Conservation (phyloP, 2,113 vertebrate species). For the Meriones unguiculatus region DNA sequence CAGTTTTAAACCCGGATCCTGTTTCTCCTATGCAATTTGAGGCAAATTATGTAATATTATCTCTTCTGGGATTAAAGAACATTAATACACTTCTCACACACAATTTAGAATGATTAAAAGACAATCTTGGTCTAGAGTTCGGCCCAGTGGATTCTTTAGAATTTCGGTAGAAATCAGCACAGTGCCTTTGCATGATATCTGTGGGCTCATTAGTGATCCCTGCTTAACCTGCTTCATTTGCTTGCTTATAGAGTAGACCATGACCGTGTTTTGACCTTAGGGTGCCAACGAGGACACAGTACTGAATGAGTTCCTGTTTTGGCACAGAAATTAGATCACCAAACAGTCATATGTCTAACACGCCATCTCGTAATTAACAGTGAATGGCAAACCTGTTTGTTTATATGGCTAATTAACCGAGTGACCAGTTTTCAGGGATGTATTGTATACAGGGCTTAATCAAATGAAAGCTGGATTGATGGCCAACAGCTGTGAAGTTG, state of each 20-base stretch:
- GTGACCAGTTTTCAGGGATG: slow-evolving; percentile 74
- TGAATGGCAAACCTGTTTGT: slow-evolving; percentile 80
- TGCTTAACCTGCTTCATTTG: slow-evolving; percentile 8
- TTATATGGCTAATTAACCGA: slow-evolving; percentile 81
- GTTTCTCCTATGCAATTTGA: background rate
- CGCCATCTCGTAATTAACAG: slow-evolving; percentile 75
- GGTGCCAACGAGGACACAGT: background rate
- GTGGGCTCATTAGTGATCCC: background rate
- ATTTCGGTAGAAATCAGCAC: background rate
- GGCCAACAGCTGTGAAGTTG: slow-evolving; percentile 76
- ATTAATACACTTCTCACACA: background rate
- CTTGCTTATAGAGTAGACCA: background rate
- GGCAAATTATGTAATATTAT: slow-evolving; percentile 11
- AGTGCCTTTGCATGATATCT: background rate
- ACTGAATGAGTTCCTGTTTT: slow-evolving; percentile 68
- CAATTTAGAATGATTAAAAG: slow-evolving; percentile 16
- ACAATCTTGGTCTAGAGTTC: background rate
- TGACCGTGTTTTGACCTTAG: slow-evolving; percentile 50
- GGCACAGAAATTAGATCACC: slow-evolving; percentile 65
- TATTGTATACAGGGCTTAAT: slow-evolving; percentile 67
- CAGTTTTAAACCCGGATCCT: background rate
- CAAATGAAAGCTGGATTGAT: slow-evolving; percentile 75
- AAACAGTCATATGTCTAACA: slow-evolving; percentile 59
- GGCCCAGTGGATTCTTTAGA: background rate
- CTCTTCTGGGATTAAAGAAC: background rate